These are phyloP conservation scores for Ceratina japonica DNA, from an alignment of 1,140 invertebrate genomes.

Conservation along the genomic window DNA sequence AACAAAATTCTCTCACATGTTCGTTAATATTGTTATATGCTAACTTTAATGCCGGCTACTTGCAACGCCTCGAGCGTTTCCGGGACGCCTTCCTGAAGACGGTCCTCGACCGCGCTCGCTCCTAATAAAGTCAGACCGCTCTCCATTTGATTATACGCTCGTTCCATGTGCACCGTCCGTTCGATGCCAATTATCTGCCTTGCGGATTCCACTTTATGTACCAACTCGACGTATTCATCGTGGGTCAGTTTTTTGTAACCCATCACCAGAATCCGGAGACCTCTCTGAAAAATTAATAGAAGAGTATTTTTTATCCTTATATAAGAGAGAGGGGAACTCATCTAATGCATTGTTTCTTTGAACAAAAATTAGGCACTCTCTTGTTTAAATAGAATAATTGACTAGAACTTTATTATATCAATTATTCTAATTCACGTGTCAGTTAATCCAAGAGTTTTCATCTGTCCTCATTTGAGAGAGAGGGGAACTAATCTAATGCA, in stretches of 20 bases:
- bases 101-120: conserved; percentile 91
- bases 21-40: neutral
- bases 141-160: conserved; percentile 81
- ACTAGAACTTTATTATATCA: no score
- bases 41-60: conserved; percentile 86
- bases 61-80: conserved; percentile 87
- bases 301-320: no score
- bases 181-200: conserved; percentile 76
- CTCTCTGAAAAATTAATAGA: conserved; percentile 74
- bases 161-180: conserved; percentile 73
- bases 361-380: no score
- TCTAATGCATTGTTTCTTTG: no score
- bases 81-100: conserved; percentile 88
- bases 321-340: no score
- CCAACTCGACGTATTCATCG: conserved; percentile 57
- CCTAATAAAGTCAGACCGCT: conserved; percentile 85
- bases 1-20: no score
- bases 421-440: no score
- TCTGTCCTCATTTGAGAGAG: no score
- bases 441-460: no score
- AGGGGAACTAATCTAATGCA: no score
- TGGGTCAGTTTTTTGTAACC: conserved; percentile 73
- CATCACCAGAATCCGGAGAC: conserved; percentile 82
- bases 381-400: no score
- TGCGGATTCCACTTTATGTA: conserved; percentile 67